These are phyloP conservation scores for Pseudotriccus pelzelni DNA, from an alignment of 2,797 vertebrate genomes.

Conservation along the genomic window DNA sequence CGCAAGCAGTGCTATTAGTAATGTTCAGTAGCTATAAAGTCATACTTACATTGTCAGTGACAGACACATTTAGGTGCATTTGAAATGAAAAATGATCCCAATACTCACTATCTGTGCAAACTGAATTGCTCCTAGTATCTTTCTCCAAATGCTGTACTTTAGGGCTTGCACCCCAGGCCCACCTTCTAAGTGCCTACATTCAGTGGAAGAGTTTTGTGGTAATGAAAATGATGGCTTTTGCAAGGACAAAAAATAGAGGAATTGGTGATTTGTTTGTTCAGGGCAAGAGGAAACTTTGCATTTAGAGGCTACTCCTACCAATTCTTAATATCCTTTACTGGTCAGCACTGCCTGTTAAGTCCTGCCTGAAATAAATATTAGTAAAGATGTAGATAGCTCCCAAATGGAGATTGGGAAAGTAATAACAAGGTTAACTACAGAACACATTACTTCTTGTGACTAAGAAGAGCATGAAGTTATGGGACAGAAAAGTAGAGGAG, in stretches of 20 bases:
- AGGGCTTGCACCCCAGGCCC: not conserved
- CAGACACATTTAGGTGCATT: not conserved
- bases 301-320: not conserved
- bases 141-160: not conserved
- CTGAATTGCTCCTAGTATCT: not conserved
- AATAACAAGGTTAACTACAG: not conserved
- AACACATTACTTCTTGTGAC: not conserved
- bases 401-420: not conserved
- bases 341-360: not conserved
- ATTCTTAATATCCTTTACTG: not conserved
- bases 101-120: not conserved
- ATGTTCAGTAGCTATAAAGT: not conserved
- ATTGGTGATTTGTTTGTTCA: not conserved
- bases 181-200: not conserved
- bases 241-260: not conserved
- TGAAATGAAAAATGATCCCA: not conserved
- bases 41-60: not conserved
- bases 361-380: not conserved
- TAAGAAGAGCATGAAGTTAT: not conserved
- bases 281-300: not conserved
- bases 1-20: not conserved
- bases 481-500: not conserved
- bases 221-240: not conserved
- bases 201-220: not conserved
- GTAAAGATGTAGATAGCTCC: not conserved